Base-by-base conservation (phyloP, 2,113 vertebrate genomes). In the Pluvianellus socialis region DNA sequence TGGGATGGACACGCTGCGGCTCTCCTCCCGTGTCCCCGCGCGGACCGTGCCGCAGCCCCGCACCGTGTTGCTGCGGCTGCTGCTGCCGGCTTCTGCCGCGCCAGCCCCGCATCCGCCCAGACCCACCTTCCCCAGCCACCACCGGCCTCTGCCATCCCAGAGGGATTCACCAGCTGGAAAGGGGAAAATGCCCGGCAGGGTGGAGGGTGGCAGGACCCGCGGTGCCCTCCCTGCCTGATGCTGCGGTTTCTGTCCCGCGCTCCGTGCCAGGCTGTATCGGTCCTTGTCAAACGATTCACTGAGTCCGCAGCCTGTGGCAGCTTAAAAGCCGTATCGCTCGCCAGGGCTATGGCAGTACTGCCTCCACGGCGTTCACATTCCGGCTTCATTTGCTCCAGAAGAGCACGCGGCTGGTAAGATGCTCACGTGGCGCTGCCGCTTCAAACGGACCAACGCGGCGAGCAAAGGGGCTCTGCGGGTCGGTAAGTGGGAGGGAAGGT, bases 21-120 rank as follows among this genome's bases (percentile, higher is more conserved):
- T 49, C 72, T 4, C 7, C 24, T 6, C 22, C 28, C 1, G 18
- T 26, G 79, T 2, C 77, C 16, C 2, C 2, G 3, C 87, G 27
- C 0, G 1, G 68, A 12, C 71, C 1, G 21, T 33, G 10, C 59
- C 2, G 2, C 3, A 7, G 61, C 59, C 10, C 6, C 5, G 40
- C 7, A 7, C 63, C 2, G 2, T 45, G 38, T 21, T 2, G 10
- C 38, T 16, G 59, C 70, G 14, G 49, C 44, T 4, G 59, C 70
- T 18, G 49, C 44, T 4, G 9, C 44, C 44, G 33, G 42, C 12
- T 27, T 27, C 52, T 83, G 13, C 12, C 10, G 7, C 6, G 3
- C 33, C 56, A 35, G 21, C 40, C 38, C 40, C 40, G 38, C 5
- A 2, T 33, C 26, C 33, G 27, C 5, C 52, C 38, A 49, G n/a